phyloP scores from a whole-genome alignment of 2,888 invertebrate genomes.

The Pyrgus malvae region DNA sequence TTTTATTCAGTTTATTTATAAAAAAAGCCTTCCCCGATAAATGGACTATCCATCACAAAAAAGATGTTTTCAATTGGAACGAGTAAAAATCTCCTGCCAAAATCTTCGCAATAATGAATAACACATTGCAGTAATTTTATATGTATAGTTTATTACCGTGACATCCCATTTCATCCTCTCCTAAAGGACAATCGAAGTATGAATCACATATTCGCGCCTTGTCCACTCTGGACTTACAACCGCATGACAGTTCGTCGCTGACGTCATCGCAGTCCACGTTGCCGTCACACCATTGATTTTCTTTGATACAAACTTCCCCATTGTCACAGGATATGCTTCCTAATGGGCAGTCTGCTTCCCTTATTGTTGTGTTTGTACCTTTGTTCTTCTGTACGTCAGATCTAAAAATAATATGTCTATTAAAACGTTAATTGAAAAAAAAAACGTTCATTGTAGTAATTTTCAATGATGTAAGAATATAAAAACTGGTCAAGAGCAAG shows the following conservation, averaged over 20 bases:
- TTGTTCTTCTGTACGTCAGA: conserved; percentile 36
- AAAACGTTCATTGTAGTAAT: too few species aligned
- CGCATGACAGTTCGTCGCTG: conserved; percentile 89
- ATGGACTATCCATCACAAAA: too few species aligned
- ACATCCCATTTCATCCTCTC: conserved; percentile 91
- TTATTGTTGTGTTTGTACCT: conserved; percentile 41
- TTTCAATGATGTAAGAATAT: too few species aligned
- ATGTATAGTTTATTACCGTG: conserved; percentile 86
- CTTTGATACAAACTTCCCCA: conserved; percentile 77
- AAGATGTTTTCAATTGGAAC: too few species aligned
- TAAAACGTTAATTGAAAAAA: too few species aligned
- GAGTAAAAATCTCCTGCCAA: too few species aligned
- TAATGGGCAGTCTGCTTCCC: conserved; percentile 52
- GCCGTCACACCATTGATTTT: conserved; percentile 86
- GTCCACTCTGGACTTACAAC: conserved; percentile 86
- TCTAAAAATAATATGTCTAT: too few species aligned
- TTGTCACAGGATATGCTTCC: conserved; percentile 54
- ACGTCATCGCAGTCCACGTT: conserved; percentile 88
- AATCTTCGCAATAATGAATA: too few species aligned
- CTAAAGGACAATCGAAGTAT: conserved; percentile 90
- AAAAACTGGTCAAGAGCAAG: too few species aligned
- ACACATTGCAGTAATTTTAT: too few species aligned
- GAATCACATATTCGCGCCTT: conserved; percentile 88
- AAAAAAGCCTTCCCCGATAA: too few species aligned
- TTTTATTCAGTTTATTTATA: too few species aligned